Evolutionary conservation across 2,797 vertebrate genomes (phyloP), one percentile per base, ranked within the genome.

Genomic region (Oryzias dopingdopingensis): DNA sequence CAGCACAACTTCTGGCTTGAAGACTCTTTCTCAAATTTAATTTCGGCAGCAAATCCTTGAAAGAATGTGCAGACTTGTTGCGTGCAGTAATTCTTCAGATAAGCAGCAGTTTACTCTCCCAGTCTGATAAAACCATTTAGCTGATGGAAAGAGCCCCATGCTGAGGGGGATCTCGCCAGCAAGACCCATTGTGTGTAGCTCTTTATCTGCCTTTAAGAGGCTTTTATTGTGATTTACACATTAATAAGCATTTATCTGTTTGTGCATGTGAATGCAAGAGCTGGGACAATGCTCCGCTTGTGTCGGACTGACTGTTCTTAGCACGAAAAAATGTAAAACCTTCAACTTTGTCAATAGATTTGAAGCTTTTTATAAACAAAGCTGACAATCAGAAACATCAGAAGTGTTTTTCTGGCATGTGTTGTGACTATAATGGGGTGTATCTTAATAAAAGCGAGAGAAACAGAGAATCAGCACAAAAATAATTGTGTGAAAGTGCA

Each of bases 141-240:
- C 79, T 80, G 83, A 88, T 86, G 79, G 81, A 81, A 72, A 55
- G 62, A 10, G 71, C 67, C 75, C 67, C 84, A 79, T 75, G 84
- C 84, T 77, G 86, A 71, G 83, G 65, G 63, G 79, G 70, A 72
- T 49, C 82, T 80, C 82, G 49, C 75, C 69, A 76, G 84, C 72
- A 64, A 82, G 74, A 65, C 62, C 70, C 59, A 73, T 81, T 83
- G 77, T 86, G 68, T 86, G 67, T 68, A 44, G 80, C 78, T 80
- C 83, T 82, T 86, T 83, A 84, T 87, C 84, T 68, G 79, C 80
- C 76, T 78, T 70, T 87, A 86, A 90, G 84, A 84, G 76, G 83
- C 85, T 89, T 88, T 82, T 71, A 85, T 86, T 86, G 82, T 76
- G 81, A 88, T 88, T 89, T 89, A 83, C 85, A 87, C 81, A 80